Percentiles rank a stretch among this genome's conserved stretches.
phyloP scores from a whole-genome alignment of 2,797 vertebrate species.

The Simalia tracyae region DNA sequence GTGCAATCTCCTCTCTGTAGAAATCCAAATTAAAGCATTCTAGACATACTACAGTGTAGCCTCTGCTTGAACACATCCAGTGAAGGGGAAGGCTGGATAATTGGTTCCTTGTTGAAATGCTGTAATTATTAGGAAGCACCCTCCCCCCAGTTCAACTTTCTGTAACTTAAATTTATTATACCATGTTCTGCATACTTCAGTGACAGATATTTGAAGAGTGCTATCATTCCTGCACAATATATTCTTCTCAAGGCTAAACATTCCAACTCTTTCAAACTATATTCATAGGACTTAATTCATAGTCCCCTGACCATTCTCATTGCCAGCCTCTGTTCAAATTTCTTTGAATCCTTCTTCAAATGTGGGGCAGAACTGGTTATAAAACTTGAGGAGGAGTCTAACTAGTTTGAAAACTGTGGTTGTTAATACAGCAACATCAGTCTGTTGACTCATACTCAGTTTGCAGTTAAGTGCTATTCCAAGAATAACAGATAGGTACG shows the following conservation, averaged over 20 bases:
- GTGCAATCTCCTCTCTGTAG: not conserved
- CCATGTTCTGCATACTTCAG: not conserved
- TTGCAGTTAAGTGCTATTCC: not conserved
- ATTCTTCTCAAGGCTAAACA: not conserved
- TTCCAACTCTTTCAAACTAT: not conserved
- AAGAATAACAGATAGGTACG: slow-evolving; percentile 12
- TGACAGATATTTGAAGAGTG: not conserved
- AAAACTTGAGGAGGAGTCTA: not conserved
- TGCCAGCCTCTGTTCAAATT: not conserved
- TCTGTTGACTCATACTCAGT: not conserved
- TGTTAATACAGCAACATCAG: not conserved
- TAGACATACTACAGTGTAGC: not conserved
- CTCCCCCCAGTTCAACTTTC: not conserved
- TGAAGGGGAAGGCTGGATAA: not conserved
- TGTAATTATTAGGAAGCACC: not conserved
- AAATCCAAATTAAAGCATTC: not conserved
- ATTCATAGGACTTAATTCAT: not conserved
- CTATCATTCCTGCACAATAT: not conserved
- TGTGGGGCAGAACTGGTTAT: not conserved
- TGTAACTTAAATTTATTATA: not conserved
- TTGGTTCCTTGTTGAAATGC: not conserved
- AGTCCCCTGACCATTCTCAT: not conserved
- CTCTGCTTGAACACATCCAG: not conserved
- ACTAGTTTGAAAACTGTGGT: not conserved
- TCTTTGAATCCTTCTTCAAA: not conserved